Evolutionary conservation across 92 coral and sea anemone genomes (phyloP).

Genomic region (Muricea muricata): DNA sequence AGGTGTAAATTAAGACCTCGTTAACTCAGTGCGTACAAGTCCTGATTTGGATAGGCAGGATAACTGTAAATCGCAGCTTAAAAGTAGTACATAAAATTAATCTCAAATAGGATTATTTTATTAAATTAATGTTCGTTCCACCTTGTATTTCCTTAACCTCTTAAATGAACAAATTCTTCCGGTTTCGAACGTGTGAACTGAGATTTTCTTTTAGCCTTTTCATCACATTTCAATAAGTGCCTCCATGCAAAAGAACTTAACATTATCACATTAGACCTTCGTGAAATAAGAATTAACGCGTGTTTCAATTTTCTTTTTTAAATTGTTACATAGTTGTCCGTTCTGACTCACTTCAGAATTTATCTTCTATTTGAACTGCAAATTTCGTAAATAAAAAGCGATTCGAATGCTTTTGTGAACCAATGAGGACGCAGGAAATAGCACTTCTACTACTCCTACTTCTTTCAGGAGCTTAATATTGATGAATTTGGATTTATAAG

Average conservation of each 20-base stretch:
- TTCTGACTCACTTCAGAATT: no score
- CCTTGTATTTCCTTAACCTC: not conserved
- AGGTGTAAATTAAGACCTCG: no score
- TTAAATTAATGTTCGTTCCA: not conserved
- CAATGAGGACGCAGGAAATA: not conserved
- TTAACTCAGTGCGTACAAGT: no score
- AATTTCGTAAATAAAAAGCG: no score
- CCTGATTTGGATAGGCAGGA: no score
- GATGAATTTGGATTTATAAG: no score
- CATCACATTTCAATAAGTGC: not conserved
- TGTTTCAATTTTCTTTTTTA: slow-evolving; percentile 18
- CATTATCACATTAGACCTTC: not conserved
- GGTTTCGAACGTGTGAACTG: not conserved
- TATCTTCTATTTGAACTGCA: no score
- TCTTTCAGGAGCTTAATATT: no score
- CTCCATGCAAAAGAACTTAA: not conserved
- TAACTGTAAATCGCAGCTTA: not conserved
- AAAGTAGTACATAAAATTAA: not conserved
- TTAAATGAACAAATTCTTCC: not conserved
- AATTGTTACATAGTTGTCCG: no score
- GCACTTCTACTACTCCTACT: no score
- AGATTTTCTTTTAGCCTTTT: not conserved
- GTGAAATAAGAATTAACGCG: not conserved
- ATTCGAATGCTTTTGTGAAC: not conserved
- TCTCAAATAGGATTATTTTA: not conserved